These are phyloP conservation scores for Malthinus seriepunctatus DNA, from an alignment of 2,888 invertebrate species.

Conservation along the genomic window DNA sequence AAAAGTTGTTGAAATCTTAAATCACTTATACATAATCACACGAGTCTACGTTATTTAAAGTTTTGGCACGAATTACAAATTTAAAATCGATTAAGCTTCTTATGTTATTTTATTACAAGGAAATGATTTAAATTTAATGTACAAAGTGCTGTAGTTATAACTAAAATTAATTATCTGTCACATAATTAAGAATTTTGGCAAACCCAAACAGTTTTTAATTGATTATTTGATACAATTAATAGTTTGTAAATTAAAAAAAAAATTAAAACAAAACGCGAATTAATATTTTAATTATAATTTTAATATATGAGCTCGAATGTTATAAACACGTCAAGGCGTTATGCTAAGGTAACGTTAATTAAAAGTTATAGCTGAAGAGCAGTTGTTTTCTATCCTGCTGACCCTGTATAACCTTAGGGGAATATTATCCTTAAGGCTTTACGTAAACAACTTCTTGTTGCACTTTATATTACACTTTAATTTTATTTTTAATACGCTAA, in stretches of 20 bases:
- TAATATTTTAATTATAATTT: constrained; percentile 28
- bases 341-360: constrained; percentile 37
- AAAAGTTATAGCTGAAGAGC: constrained; percentile 40
- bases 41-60: not conserved
- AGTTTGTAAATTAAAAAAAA: not conserved
- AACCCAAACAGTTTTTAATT: not conserved
- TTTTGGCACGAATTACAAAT: constrained; percentile 3
- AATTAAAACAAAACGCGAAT: too few species aligned
- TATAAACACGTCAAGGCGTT: constrained; percentile 24
- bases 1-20: too few species aligned
- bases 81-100: constrained; percentile 1
- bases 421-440: not conserved
- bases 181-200: not conserved
- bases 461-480: too few species aligned
- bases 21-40: not conserved
- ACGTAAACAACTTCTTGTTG: too few species aligned
- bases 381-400: constrained; percentile 39
- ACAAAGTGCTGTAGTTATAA: not conserved
- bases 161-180: not conserved
- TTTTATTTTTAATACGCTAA: too few species aligned
- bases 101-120: constrained; percentile 4
- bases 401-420: constrained; percentile 34
- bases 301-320: constrained; percentile 19
- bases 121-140: not conserved
- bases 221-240: not conserved